A percentile compares a stretch with the other conserved stretches of the same genome.
These are phyloP conservation scores for Emydura subglobosa DNA, from an alignment of 2,113 vertebrate species.

Conservation along the genomic window DNA sequence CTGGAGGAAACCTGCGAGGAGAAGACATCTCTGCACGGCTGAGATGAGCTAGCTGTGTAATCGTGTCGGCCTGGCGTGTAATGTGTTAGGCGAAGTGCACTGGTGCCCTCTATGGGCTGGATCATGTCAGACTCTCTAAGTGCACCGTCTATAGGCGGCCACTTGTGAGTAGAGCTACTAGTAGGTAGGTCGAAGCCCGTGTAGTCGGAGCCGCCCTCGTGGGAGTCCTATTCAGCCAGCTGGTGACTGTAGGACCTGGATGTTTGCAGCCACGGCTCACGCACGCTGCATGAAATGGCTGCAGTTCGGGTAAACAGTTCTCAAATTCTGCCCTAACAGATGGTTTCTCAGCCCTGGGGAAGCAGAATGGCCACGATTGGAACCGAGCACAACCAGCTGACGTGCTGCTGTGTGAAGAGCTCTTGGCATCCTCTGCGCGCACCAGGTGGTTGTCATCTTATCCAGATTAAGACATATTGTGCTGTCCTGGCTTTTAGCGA, in stretches of 20 bases:
- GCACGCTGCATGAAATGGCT: not conserved
- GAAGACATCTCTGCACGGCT: not conserved
- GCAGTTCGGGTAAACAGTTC: fast-evolving
- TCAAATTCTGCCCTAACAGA: not conserved
- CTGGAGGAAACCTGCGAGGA: no score
- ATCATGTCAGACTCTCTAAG: not conserved
- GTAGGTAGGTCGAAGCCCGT: not conserved
- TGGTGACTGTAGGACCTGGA: not conserved
- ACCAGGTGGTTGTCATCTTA: not conserved
- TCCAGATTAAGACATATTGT: not conserved
- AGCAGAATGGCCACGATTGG: fast-evolving
- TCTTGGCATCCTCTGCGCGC: not conserved
- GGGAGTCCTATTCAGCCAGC: not conserved
- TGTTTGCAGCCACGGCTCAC: not conserved
- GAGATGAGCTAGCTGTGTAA: not conserved
- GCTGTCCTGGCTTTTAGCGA: not conserved
- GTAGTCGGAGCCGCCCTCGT: not conserved
- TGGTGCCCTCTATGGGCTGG: not conserved
- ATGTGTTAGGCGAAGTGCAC: no score
- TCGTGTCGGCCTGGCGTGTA: not conserved
- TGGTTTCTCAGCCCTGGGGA: not conserved
- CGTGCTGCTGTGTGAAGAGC: not conserved
- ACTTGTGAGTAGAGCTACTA: not conserved
- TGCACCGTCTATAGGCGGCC: not conserved
- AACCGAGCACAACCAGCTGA: not conserved